Conservation (phyloP, 2,797 vertebrate genomes). For the Enteromius viviparus region DNA sequence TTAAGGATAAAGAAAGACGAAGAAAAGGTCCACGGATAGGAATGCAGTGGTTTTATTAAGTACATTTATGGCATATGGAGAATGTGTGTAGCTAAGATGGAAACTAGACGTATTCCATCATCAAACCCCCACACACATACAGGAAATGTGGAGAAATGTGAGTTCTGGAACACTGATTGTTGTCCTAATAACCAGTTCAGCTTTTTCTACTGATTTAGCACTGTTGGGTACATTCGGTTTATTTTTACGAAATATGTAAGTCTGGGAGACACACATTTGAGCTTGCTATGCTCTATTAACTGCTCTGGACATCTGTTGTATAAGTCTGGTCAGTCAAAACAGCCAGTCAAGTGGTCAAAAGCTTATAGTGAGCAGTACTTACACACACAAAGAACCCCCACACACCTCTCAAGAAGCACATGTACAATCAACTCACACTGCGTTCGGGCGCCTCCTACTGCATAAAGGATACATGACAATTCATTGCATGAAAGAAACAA, state of each 20-base stretch:
- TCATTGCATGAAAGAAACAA: conserved; percentile 29
- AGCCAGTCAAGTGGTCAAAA: conserved; percentile 7
- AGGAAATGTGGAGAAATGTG: conserved; percentile 16
- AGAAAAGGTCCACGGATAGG: not conserved
- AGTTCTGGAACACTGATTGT: conserved; percentile 9
- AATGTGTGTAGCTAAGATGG: not conserved
- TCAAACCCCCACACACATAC: not conserved
- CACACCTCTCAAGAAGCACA: conserved; percentile 2
- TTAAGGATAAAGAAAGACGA: not conserved
- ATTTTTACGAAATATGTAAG: not conserved
- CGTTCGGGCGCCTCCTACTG: conserved; percentile 24
- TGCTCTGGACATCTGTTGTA: conserved; percentile 30
- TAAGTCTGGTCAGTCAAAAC: conserved; percentile 27
- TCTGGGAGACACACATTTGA: not conserved
- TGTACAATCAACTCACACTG: not conserved
- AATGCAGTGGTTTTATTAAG: not conserved
- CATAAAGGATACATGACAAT: not conserved
- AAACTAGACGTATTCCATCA: not conserved
- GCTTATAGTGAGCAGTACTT: not conserved
- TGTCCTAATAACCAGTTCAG: not conserved
- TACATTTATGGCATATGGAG: not conserved
- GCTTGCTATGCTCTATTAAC: not conserved
- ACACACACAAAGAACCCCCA: conserved; percentile 25
- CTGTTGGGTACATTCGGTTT: not conserved
- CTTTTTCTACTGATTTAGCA: not conserved